A percentile compares a stretch with the other conserved stretches of the same genome.
Conservation (phyloP, 1,140 invertebrate genomes). For the Drosophila suzukii region DNA sequence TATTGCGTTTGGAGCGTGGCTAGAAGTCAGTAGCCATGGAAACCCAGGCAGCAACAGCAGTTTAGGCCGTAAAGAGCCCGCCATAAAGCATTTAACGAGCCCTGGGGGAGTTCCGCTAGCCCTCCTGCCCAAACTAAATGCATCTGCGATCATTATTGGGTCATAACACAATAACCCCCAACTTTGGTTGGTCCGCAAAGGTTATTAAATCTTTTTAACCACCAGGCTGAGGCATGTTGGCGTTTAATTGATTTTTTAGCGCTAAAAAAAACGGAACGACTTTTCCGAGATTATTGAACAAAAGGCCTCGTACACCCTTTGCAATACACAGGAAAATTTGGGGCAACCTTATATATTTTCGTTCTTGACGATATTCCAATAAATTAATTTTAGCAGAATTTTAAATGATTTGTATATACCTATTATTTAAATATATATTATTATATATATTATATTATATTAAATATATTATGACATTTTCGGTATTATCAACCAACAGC, state of each 20-base stretch:
- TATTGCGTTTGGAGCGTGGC: conserved; percentile 31
- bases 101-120: conserved; percentile 6
- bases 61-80: conserved; percentile 36
- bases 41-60: conserved; percentile 5
- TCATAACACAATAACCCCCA: conserved; percentile 24
- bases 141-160: conserved; percentile 41
- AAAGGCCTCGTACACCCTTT: not conserved
- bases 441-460: too few species aligned
- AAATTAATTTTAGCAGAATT: too few species aligned
- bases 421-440: too few species aligned
- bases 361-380: too few species aligned
- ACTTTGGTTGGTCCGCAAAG: conserved; percentile 9
- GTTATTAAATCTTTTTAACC: conserved; percentile 36
- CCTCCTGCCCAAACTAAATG: conserved; percentile 27
- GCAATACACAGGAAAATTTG: not conserved
- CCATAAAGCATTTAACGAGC: conserved; percentile 59
- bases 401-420: too few species aligned
- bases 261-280: not conserved
- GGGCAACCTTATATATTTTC: too few species aligned
- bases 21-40: conserved; percentile 5
- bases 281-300: conserved; percentile 25
- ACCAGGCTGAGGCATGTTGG: not conserved
- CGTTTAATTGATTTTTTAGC: conserved; percentile 43
- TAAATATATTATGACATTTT: too few species aligned
- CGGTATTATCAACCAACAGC: too few species aligned